Evolutionary conservation across 2,113 vertebrate species (phyloP), one percentile per base, ranked within the genome.

Genomic region (Cercocebus atys): DNA sequence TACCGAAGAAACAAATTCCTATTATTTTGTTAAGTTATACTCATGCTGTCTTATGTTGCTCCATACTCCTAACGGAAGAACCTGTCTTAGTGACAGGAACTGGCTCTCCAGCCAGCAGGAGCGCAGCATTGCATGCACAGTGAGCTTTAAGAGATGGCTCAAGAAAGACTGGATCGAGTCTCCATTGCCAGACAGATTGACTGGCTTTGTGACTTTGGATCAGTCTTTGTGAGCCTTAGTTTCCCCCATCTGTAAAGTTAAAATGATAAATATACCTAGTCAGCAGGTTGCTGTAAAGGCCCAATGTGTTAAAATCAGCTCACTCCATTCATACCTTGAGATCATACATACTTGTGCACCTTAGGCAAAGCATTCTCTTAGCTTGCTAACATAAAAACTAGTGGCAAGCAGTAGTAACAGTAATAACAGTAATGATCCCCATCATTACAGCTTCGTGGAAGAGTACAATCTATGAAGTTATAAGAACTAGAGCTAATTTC

Each of bases 101-200:
- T 23, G 22, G 92, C 38, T 87, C 52, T 94, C 4, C 5, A 32
- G 16, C 32, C 14, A 52, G 72, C 20, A 17, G 25, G 20, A 4
- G 2, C 4, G 1, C 0, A 5, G 38, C 1, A 17, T 4, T 30
- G 2, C 17, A 11, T 1, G 72, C 30, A 85, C 0, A 57, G 90
- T 9, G 9, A 85, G 40, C 68, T 66, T 72, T 64, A 72, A 76
- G 35, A 55, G 55, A 89, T 27, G 30, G 23, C 50, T 55, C 13
- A 27, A 23, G 10, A 20, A 22, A 64, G 12, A 70, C 35, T 52
- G 32, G 81, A 50, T 23, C 12, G 14, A 90, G 61, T 59, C 23
- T 64, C 79, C 35, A 76, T 12, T 4, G 3, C 18, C 22, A 76
- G 79, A 57, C 14, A 76, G 83, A 57, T 11, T 43, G n/a, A 45